phyloP scores from a whole-genome alignment of 2,888 invertebrate species.

The Drosophila demipolita region DNA sequence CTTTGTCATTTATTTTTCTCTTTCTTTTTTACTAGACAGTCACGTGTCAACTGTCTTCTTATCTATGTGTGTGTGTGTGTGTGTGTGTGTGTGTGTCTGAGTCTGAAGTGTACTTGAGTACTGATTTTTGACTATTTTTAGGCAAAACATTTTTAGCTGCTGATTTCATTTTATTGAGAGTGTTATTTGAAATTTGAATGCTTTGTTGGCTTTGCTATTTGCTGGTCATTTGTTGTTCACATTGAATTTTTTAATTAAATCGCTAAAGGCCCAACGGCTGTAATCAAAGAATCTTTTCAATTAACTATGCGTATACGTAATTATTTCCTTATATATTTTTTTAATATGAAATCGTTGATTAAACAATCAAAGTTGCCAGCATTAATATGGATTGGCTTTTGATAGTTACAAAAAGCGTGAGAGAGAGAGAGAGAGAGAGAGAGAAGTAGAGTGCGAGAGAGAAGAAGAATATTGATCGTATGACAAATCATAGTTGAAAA shows the following conservation, averaged over 20 bases:
- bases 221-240: constrained; percentile 26
- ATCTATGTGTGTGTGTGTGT: not conserved
- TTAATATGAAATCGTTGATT: constrained; percentile 14
- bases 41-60: constrained; percentile 54
- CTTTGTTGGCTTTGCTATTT: constrained; percentile 21
- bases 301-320: constrained; percentile 45
- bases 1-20: not conserved
- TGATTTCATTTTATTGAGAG: constrained; percentile 66
- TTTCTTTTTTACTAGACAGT: constrained; percentile 35
- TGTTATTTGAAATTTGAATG: constrained; percentile 35
- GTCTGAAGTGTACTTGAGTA: constrained; percentile 36
- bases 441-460: not conserved
- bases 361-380: constrained; percentile 14
- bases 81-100: not conserved
- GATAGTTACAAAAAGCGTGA: not conserved
- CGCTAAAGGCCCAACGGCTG: constrained; percentile 9
- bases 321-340: constrained; percentile 1
- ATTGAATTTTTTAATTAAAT: constrained; percentile 49
- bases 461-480: too few relatives aligned
- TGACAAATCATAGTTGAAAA: too few relatives aligned
- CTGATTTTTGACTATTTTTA: constrained; percentile 68
- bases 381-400: not conserved
- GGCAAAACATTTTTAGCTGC: constrained; percentile 68
- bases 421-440: not conserved
- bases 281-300: constrained; percentile 32